Conservation (phyloP, 2,797 vertebrate species). For the Arremon brunneinucha region DNA sequence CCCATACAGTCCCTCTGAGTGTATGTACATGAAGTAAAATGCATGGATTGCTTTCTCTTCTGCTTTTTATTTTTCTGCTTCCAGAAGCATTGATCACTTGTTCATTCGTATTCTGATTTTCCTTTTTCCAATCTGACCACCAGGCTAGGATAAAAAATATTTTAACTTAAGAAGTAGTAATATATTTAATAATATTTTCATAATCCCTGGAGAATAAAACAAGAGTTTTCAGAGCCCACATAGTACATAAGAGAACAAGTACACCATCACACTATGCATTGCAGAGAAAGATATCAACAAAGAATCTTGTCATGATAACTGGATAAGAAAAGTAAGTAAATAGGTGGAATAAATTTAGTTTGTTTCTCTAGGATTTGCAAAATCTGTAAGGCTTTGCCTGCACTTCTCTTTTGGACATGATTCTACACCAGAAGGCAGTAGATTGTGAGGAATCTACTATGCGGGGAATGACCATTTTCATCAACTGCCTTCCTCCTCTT, state of each 20-base stretch:
- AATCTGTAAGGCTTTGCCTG: neutral
- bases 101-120: neutral
- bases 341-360: neutral
- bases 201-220: neutral
- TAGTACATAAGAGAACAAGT: neutral
- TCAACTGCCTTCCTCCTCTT: neutral
- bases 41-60: neutral
- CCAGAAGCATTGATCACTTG: neutral
- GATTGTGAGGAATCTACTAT: neutral
- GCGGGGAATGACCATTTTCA: neutral
- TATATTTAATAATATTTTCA: conserved; percentile 21
- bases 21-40: neutral
- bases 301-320: neutral
- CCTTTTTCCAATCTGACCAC: conserved; percentile 19
- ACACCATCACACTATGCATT: neutral
- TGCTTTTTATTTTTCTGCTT: conserved; percentile 9
- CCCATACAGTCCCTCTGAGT: neutral
- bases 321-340: neutral
- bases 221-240: neutral
- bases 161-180: conserved; percentile 14
- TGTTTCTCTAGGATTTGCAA: neutral
- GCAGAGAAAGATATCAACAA: neutral
- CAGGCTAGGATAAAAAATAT: conserved; percentile 49
- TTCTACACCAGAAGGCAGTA: neutral
- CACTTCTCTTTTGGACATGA: neutral